phyloP scores from a whole-genome alignment of 2,797 vertebrate species.

The Chaunax sp. region DNA sequence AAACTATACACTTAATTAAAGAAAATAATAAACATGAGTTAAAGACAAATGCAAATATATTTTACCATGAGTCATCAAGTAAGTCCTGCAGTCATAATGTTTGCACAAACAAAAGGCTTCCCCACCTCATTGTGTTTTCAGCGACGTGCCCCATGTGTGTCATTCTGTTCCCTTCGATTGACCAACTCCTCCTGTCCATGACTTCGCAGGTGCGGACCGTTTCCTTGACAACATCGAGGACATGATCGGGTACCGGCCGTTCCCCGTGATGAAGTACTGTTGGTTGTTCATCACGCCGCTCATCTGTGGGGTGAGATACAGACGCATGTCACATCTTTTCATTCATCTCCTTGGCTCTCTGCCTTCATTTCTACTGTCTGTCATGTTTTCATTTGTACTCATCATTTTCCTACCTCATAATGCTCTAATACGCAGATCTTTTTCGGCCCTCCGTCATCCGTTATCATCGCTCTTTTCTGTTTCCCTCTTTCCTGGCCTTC shows the following conservation, averaged over 20 bases:
- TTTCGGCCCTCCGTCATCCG: neutral
- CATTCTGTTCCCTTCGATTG: conserved; percentile 2
- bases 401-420: neutral
- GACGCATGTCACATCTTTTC: conserved; percentile 7
- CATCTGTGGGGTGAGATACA: conserved; percentile 78
- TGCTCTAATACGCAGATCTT: neutral
- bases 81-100: no score
- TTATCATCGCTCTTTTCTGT: neutral
- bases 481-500: conserved; percentile 10
- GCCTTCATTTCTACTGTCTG: conserved; percentile 11
- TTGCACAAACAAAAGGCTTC: no score
- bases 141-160: conserved; percentile 1
- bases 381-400: conserved; percentile 10
- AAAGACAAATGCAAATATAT: no score
- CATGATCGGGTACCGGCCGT: conserved; percentile 83
- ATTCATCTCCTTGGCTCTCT: neutral
- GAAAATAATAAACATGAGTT: no score
- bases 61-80: no score
- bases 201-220: conserved; percentile 82
- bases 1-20: no score
- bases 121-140: no score
- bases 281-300: conserved; percentile 85
- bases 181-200: neutral
- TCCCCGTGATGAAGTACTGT: conserved; percentile 82
- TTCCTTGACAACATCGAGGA: conserved; percentile 86